Base-by-base conservation (phyloP, 2,797 vertebrate species). In the Zonotrichia albicollis region DNA sequence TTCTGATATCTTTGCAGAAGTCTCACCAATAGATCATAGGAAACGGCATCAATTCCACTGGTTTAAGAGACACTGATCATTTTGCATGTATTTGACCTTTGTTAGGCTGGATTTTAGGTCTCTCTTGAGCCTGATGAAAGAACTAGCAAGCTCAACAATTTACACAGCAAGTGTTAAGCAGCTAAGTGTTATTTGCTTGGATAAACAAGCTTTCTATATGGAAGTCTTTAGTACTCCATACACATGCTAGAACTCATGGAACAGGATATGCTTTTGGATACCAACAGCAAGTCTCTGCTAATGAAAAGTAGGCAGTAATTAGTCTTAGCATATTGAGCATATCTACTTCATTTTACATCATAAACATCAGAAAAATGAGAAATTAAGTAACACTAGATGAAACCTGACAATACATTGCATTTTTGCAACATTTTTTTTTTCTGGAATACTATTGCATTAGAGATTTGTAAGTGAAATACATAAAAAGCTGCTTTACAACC, bases 101-200 rank as follows among this genome's bases (percentile, higher is more conserved):
- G 13, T 45, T 78, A 43, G 50, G 4, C 25, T 77, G 45, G 38
- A 53, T 32, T 93, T 94, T 57, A 82, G 29, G 46, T 34, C 36
- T 66, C 29, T 66, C 25, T 81, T 65, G 80, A 87, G 50, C 27
- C 50, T 84, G 13, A 11, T 74, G 22, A 51, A 73, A 73, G 83
- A 84, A 36, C 4, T 19, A 89, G 25, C 38, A 90, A 91, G 25
- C 55, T 76, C 48, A 73, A 60, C 26, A 81, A 13, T 26, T 91
- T 60, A 22, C 30, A 62, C 16, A 78, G 55, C 26, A 34, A 87
- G 30, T 27, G 36, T 53, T 75, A 53, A 61, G 23, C 54, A 71
- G 34, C n/a, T 74, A 64, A 82, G 36, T 0, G 0, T 45, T 76
- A 55, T 30, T 73, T 66, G 6, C 36, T 81, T 21, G 0, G 0